Evolutionary conservation across 2,113 vertebrate species (phyloP), one percentile per base, ranked within the genome.

Genomic region (Phylloscopus trochiloides): DNA sequence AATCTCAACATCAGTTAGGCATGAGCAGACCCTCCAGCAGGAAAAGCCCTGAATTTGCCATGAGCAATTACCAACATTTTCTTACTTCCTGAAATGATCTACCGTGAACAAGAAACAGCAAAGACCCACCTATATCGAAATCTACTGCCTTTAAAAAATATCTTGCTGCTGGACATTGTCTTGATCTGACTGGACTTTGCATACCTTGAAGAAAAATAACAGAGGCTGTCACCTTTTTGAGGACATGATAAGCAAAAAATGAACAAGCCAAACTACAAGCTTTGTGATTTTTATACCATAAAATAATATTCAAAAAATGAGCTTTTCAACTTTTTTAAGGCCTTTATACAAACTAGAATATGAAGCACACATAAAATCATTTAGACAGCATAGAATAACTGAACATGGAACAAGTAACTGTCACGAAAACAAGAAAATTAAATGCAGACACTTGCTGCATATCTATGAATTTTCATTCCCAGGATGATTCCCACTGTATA

Each of bases 111-210:
- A 68, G 34, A 58, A 90, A 76, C 2, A 85, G 31, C 7, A 68
- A 76, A 63, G 32, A 97, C 98, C 36, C 86, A 99, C 99, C 99
- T 99, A 87, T 99, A 99, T 97, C 99, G 98, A 98, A 99, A 99
- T 98, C 99, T 98, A 97, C 99, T 99, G 94, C 99, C 99, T 98
- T 99, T 99, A 98, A 99, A 99, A 98, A 99, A 99, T 96, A 99
- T 99, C 98, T 99, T 99, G 97, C 99, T 99, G 98, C 99, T 99
- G 59, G 99, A 99, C 94, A 99, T 98, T 0, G 99, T 99, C 97
- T 99, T 99, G 96, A 99, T 99, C 98, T 99, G 99, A 97, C 99
- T 99, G 40, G 99, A 99, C 97, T 99, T 99, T 92, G 99, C 99
- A 98, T 99, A 99, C 97, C 99, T 99, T 95, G 79, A 95, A 96